Base-by-base conservation (phyloP, 2,113 vertebrate genomes). In the Syngnathus typhle region DNA sequence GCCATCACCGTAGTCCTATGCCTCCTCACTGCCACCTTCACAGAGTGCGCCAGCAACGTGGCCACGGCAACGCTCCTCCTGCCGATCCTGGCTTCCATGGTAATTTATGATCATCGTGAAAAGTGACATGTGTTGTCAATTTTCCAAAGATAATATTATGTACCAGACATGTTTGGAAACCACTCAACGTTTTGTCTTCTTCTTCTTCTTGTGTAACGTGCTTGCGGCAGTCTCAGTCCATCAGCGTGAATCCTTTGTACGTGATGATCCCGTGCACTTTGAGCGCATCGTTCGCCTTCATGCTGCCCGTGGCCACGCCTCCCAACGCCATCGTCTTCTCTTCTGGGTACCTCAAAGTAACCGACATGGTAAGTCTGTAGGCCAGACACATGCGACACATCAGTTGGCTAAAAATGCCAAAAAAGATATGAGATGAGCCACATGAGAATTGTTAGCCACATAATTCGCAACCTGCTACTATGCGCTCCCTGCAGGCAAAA, bases 251-350 rank as follows among this genome's bases (percentile, higher is more conserved):
- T 59, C 97, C 96, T 0, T 82, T 98, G 41, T 98, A 96, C 7
- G 76, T 98, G 59, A 98, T 99, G 97, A 82, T 99, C n/a, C 95
- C 97, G 15, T 92, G 92, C 67, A 95, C 95, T 1, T 91, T 98
- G 75, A 96, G 95, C 5, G 87, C 95, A 1, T 98, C 96, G 19
- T 96, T 98, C 38, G 96, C 96, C 81, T 99, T 98, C 89, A 98
- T 98, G 95, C 74, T 99, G 13, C 97, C 96, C 0, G 95, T 97
- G 71, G 96, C 95, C 69, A 98, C 96, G 1, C 95, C 96, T 0
- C 95, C 96, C 0, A 99, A 98, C 0, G 94, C 96, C 39, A 97
- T 98, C 1, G 94, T 92, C 70, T 99, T 98, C 85, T 92, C 95
- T 49, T 95, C 92, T 0, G 95, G 96, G 7, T 91, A 89, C 76